Evolutionary conservation across 2,113 vertebrate species (phyloP).

Genomic region (Calidris pugnax): DNA sequence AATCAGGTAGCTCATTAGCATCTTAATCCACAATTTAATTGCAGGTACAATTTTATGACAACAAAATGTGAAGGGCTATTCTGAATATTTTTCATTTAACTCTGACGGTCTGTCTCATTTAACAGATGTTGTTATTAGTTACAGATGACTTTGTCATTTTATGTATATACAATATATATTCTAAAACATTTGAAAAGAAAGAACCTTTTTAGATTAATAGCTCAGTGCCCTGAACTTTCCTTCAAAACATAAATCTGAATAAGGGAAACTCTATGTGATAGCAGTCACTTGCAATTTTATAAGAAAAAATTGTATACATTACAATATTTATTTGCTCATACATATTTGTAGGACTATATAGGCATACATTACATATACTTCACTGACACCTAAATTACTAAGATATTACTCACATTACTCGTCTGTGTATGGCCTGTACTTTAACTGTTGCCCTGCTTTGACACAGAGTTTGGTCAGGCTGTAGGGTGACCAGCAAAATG

Average conservation of each 20-base stretch:
- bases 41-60: constrained; percentile 62
- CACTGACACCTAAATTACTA: not conserved
- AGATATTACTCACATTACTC: not conserved
- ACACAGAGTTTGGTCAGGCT: not conserved
- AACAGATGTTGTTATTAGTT: constrained; percentile 60
- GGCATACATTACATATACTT: not conserved
- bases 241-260: not conserved
- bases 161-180: not conserved
- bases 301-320: not conserved
- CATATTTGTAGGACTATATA: not conserved
- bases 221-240: not conserved
- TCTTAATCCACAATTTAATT: constrained; percentile 71
- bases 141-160: constrained; percentile 53
- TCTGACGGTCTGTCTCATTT: constrained; percentile 52
- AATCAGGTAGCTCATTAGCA: constrained; percentile 68
- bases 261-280: not conserved
- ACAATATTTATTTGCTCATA: not conserved
- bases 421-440: not conserved
- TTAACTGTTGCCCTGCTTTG: not conserved
- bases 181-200: not conserved
- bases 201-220: not conserved
- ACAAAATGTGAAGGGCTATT: constrained; percentile 65
- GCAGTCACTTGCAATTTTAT: not conserved
- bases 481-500: not conserved
- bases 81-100: constrained; percentile 57